These are phyloP conservation scores for Seriola aureovittata DNA, from an alignment of 2,113 vertebrate genomes.

Conservation along the genomic window DNA sequence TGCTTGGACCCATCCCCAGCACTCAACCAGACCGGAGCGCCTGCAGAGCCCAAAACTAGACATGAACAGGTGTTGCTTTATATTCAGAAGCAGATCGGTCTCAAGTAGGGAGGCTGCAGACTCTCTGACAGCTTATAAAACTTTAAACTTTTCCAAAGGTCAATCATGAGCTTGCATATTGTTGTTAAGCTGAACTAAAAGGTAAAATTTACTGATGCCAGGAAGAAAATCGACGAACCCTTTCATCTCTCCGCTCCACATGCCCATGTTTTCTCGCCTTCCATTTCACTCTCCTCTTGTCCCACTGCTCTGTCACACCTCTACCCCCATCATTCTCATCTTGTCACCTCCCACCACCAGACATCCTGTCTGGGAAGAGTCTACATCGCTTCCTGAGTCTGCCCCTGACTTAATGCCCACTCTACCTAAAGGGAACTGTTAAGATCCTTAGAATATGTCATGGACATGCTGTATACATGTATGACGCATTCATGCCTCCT, in stretches of 20 bases:
- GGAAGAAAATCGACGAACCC: slow-evolving; percentile 34
- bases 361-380: slow-evolving; percentile 76
- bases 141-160: slow-evolving; percentile 55
- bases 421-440: slow-evolving; percentile 48
- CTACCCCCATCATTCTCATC: slow-evolving; percentile 68
- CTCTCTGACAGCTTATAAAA: slow-evolving; percentile 32
- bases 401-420: slow-evolving; percentile 52
- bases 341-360: slow-evolving; percentile 77
- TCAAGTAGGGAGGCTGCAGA: slow-evolving; percentile 22
- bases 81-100: slow-evolving; percentile 52
- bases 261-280: slow-evolving; percentile 71
- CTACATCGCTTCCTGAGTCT: slow-evolving; percentile 65
- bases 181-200: slow-evolving; percentile 7
- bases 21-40: neutral
- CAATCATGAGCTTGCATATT: slow-evolving; percentile 28
- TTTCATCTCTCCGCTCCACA: slow-evolving; percentile 30
- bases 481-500: slow-evolving; percentile 51
- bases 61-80: slow-evolving; percentile 73
- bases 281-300: slow-evolving; percentile 62
- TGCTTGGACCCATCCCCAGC: slow-evolving; percentile 23
- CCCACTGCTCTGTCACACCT: slow-evolving; percentile 71
- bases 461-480: slow-evolving; percentile 44
- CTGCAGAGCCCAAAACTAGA: slow-evolving; percentile 36
- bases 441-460: slow-evolving; percentile 54
- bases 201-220: slow-evolving; percentile 1